phyloP scores from a whole-genome alignment of 2,888 invertebrate genomes.

The Sminthurinus aureus region DNA sequence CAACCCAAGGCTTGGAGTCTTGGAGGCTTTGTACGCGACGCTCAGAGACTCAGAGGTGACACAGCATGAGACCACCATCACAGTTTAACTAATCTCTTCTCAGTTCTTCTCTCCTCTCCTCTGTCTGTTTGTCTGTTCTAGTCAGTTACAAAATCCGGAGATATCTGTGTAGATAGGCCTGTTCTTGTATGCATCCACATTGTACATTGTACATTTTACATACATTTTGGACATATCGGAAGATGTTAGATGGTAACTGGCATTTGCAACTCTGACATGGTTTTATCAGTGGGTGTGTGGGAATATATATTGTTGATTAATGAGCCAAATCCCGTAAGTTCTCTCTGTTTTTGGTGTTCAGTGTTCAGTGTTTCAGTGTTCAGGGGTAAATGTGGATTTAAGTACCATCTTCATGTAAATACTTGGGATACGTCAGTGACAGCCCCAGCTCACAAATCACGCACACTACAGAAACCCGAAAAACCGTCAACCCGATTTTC shows the following conservation, averaged over 20 bases:
- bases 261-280: constrained; percentile 8
- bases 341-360: no score
- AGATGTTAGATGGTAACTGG: background rate
- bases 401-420: constrained; percentile 14
- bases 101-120: background rate
- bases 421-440: constrained; percentile 9
- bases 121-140: background rate
- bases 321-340: constrained; percentile 41
- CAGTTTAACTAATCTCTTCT: background rate
- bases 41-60: constrained; percentile 10
- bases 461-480: background rate
- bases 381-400: constrained; percentile 19
- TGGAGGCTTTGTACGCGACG: background rate
- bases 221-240: background rate
- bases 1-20: background rate
- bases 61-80: constrained; percentile 22
- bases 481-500: background rate
- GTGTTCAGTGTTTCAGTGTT: background rate
- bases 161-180: background rate
- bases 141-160: background rate
- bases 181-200: background rate
- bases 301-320: constrained; percentile 29
- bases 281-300: background rate
- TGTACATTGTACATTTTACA: constrained; percentile 6
- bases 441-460: constrained; percentile 10